A percentile compares a stretch with the other conserved stretches of the same genome.
Conservation (phyloP, 2,113 vertebrate species). For the Pituophis catenifer region DNA sequence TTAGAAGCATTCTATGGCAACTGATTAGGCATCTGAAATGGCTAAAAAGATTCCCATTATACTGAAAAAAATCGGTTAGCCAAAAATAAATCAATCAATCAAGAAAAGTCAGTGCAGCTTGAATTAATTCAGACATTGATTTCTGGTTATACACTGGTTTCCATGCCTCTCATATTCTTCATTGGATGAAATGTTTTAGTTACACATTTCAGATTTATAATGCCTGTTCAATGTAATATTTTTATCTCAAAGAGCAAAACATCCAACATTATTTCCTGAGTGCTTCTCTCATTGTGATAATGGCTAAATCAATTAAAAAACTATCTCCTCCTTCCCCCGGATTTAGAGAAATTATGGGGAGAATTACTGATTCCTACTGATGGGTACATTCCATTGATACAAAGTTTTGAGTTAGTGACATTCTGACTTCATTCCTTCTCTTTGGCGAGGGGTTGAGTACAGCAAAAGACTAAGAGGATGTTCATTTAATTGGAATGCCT, state of each 20-base stretch:
- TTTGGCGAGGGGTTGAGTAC: constrained; percentile 61
- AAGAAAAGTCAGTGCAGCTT: constrained; percentile 54
- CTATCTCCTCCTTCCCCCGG: constrained; percentile 19
- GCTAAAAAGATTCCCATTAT: constrained; percentile 44
- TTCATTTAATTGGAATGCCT: constrained; percentile 74
- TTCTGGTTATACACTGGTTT: constrained; percentile 45
- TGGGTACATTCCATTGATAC: constrained; percentile 64
- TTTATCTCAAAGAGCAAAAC: constrained; percentile 45
- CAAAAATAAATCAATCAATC: neutral
- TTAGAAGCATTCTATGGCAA: constrained; percentile 31
- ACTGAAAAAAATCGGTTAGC: constrained; percentile 2
- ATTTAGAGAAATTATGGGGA: constrained; percentile 1
- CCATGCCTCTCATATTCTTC: constrained; percentile 51
- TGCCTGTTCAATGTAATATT: constrained; percentile 33
- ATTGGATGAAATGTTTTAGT: constrained; percentile 48
- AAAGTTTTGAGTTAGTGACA: constrained; percentile 59
- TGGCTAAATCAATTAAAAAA: constrained; percentile 48
- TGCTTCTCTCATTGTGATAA: constrained; percentile 39
- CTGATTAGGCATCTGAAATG: constrained; percentile 44
- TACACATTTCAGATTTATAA: constrained; percentile 49
- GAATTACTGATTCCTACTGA: constrained; percentile 54
- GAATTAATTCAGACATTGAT: constrained; percentile 54
- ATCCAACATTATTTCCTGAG: constrained; percentile 13
- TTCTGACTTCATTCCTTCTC: constrained; percentile 62
- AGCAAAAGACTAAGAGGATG: constrained; percentile 65